phyloP scores from a whole-genome alignment of 2,888 invertebrate genomes.

The Scaptomyza flava region DNA sequence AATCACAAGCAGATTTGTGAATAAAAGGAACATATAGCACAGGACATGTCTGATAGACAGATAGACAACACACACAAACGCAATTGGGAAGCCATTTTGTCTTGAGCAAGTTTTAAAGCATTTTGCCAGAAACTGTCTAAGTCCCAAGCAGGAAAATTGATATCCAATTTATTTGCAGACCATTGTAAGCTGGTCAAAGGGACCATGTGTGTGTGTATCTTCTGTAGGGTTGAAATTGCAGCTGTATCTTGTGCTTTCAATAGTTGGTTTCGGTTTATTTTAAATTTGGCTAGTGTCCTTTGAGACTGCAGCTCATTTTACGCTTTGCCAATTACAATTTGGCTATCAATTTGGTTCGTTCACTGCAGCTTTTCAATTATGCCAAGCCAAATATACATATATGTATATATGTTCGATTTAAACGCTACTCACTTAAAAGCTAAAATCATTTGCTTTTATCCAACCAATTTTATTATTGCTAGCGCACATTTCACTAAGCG shows the following conservation, averaged over 20 bases:
- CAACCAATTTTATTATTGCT: slow-evolving; percentile 64
- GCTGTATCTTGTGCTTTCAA: slow-evolving; percentile 22
- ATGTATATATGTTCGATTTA: slow-evolving; percentile 37
- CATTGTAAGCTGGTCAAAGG: slow-evolving; percentile 61
- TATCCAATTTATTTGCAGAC: slow-evolving; percentile 72
- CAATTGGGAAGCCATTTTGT: slow-evolving; percentile 26
- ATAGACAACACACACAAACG: not conserved
- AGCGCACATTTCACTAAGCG: slow-evolving; percentile 68
- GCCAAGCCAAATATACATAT: not conserved
- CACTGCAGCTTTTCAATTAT: slow-evolving; percentile 26
- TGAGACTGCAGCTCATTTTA: slow-evolving; percentile 62
- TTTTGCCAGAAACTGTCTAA: slow-evolving; percentile 48
- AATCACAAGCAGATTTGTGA: slow-evolving; percentile 16
- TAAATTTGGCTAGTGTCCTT: slow-evolving; percentile 48
- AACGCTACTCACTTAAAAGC: slow-evolving; percentile 55
- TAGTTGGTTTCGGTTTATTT: slow-evolving; percentile 42
- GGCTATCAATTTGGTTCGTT: slow-evolving; percentile 37
- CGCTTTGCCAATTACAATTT: slow-evolving; percentile 64
- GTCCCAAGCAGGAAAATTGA: slow-evolving; percentile 40
- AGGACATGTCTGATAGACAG: slow-evolving; percentile 11
- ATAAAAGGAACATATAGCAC: slow-evolving; percentile 10
- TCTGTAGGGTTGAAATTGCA: not conserved
- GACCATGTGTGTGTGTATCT: slow-evolving; percentile 30
- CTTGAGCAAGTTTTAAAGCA: slow-evolving; percentile 48
- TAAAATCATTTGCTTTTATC: slow-evolving; percentile 59